Conservation (phyloP, 2,888 invertebrate species). For the Drosophila rubida region DNA sequence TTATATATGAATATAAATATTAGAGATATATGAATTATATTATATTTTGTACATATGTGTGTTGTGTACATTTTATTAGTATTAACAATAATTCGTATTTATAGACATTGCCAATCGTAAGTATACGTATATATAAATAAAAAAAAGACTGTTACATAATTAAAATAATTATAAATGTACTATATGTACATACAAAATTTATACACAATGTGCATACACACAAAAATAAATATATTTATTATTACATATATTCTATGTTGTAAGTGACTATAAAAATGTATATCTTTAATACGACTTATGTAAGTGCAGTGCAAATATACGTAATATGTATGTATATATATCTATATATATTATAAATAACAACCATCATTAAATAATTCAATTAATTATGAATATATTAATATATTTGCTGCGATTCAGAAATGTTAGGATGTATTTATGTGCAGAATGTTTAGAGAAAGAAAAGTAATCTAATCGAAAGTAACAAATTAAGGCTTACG, state of each 20-base stretch:
- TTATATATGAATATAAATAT: too few relatives aligned
- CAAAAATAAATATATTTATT: not conserved
- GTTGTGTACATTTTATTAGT: slow-evolving; percentile 32
- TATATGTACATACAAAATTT: not conserved
- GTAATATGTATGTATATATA: not conserved
- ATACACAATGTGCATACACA: not conserved
- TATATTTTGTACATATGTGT: slow-evolving; percentile 6
- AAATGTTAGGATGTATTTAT: not conserved
- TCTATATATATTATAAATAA: slow-evolving; percentile 3
- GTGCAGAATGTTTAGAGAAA: slow-evolving; percentile 13
- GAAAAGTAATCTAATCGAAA: slow-evolving; percentile 42
- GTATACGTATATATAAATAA: slow-evolving; percentile 18
- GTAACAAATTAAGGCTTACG: slow-evolving; percentile 22
- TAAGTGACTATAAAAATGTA: slow-evolving; percentile 1
- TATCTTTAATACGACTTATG: slow-evolving; percentile 10
- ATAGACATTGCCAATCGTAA: slow-evolving; percentile 71
- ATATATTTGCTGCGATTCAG: not conserved
- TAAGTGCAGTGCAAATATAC: slow-evolving; percentile 8
- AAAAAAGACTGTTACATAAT: slow-evolving; percentile 64
- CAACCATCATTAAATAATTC: slow-evolving; percentile 6
- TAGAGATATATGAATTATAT: too few relatives aligned
- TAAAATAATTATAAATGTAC: slow-evolving; percentile 31
- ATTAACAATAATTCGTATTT: slow-evolving; percentile 10
- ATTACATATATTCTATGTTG: not conserved
- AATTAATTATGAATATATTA: not conserved